Conservation (phyloP, 2,888 invertebrate genomes). For the Drosophila fungiperda region DNA sequence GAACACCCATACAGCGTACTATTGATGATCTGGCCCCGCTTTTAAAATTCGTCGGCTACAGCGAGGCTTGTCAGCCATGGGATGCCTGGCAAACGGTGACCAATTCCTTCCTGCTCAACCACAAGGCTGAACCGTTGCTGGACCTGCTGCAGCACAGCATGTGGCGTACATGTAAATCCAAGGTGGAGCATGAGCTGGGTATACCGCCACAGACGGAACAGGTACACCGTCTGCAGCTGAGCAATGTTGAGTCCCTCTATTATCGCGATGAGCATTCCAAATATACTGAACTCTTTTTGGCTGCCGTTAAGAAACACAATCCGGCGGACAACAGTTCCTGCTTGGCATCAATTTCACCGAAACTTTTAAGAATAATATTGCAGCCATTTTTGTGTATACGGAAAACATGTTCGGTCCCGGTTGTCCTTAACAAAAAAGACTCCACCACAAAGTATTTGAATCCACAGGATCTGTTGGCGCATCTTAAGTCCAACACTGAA, state of each 20-base stretch:
- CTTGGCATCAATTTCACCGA: constrained; percentile 86
- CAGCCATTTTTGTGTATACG: constrained; percentile 88
- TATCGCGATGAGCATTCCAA: constrained; percentile 88
- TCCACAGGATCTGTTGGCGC: constrained; percentile 88
- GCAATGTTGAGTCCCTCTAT: constrained; percentile 90
- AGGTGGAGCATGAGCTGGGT: constrained; percentile 89
- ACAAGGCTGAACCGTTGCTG: constrained; percentile 54
- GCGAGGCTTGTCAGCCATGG: constrained; percentile 68
- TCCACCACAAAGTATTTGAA: constrained; percentile 85
- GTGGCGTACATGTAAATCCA: constrained; percentile 90
- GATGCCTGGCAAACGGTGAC: constrained; percentile 76
- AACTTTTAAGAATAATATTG: constrained; percentile 85
- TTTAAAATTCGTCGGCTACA: constrained; percentile 84
- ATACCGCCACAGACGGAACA: constrained; percentile 88
- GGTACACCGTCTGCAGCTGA: constrained; percentile 88
- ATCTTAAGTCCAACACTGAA: constrained; percentile 88
- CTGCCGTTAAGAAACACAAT: constrained; percentile 82
- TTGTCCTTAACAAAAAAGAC: constrained; percentile 47
- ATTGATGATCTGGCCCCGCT: constrained; percentile 86
- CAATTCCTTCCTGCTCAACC: constrained; percentile 66
- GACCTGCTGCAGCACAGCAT: constrained; percentile 75
- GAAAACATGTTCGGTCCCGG: constrained; percentile 90
- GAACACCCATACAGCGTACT: constrained; percentile 89
- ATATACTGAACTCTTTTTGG: constrained; percentile 86
- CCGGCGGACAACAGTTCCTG: constrained; percentile 28